Evolutionary conservation across 2,888 invertebrate species (phyloP), one percentile per base, ranked within the genome.

Genomic region (Eristalinus aeneus): DNA sequence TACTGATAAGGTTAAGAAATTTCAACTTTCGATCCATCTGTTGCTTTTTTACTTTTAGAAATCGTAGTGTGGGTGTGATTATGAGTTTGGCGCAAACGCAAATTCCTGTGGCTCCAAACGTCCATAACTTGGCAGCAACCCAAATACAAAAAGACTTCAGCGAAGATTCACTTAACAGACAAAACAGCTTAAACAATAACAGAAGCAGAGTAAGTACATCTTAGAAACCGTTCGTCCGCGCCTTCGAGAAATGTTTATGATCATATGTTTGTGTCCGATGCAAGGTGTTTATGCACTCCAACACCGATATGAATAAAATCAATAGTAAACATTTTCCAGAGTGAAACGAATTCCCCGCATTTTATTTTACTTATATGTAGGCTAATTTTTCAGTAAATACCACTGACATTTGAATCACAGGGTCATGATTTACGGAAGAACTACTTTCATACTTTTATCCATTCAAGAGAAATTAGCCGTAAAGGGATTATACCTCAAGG

Each of bases 11-110:
- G 46, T 46, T 2, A 46, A 16, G 16, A 5, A 8, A 20, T 46
- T 71, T 60, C n/a, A 46, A 39, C 0, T 6, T 5, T 56, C 22
- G 11, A 11, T 56, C 56, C 23, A 23, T 23, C 23, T 69, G 5
- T n/a, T 12, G 61, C 12, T 53, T 79, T 88, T 69, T 60, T 68
- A 58, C 16, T 89, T 90, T 36, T 89, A 92, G 90, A 90, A 89
- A 89, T 89, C 89, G 89, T 89, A 90, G 88, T 89, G 90, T 90
- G 90, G 89, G 91, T 91, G 91, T 92, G 92, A 92, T 92, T 92
- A 92, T 92, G 92, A 92, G 92, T 92, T 92, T 92, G 90, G 91
- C 91, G 88, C 93, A 92, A 90, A 91, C 92, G 89, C 92, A 92
- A 91, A 90, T 92, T 90, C 92, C 92, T 89, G 90, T 92, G 88